A percentile compares a stretch with the other conserved stretches of the same genome.
Conservation (phyloP, 2,888 invertebrate genomes). For the Epistrophella euchroma region DNA sequence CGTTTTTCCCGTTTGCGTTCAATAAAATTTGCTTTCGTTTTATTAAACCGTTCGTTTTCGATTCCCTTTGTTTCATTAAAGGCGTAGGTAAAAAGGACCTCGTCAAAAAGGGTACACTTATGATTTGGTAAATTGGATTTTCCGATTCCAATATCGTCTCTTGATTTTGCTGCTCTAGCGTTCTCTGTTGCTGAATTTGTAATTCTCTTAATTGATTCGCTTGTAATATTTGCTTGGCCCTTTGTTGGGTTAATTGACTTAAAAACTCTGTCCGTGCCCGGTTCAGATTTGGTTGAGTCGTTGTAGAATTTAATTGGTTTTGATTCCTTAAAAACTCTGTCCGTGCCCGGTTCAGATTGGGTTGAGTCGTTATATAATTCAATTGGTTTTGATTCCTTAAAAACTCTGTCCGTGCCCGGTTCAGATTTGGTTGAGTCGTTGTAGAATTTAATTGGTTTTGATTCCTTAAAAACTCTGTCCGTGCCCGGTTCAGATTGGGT, state of each 20-base stretch:
- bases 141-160: conserved; percentile 28
- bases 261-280: conserved; percentile 40
- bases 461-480: conserved; percentile 42
- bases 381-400: conserved; percentile 34
- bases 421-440: conserved; percentile 30
- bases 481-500: conserved; percentile 28
- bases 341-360: conserved; percentile 28
- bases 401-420: conserved; percentile 39
- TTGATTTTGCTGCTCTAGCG: conserved; percentile 43
- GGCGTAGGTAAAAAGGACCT: conserved; percentile 56
- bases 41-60: conserved; percentile 54
- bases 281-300: conserved; percentile 32
- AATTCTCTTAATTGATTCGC: conserved; percentile 40
- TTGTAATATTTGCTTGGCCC: conserved; percentile 28
- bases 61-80: conserved; percentile 44
- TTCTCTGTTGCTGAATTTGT: conserved; percentile 42
- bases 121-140: conserved; percentile 60
- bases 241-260: conserved; percentile 43
- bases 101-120: conserved; percentile 73
- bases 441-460: conserved; percentile 18
- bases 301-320: conserved; percentile 15
- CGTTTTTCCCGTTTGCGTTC: conserved; percentile 58
- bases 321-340: conserved; percentile 51
- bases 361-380: conserved; percentile 25
- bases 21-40: conserved; percentile 52